These are phyloP conservation scores for Xyrauchen texanus DNA, from an alignment of 2,113 vertebrate species.

Conservation along the genomic window DNA sequence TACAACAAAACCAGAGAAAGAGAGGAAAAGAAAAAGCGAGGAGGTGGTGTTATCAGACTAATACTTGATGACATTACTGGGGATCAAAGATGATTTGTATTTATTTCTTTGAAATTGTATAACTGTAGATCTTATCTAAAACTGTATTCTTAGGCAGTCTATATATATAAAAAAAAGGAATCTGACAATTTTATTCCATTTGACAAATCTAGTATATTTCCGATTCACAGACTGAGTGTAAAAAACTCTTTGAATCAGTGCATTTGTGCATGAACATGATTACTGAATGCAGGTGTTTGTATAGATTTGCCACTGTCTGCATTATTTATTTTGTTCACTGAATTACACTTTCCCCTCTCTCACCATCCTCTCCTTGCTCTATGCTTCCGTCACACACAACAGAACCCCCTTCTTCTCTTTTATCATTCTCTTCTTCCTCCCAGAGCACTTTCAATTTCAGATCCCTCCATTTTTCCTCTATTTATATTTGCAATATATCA, in stretches of 20 bases:
- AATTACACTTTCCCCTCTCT: conserved; percentile 45
- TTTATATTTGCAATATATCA: conserved; percentile 46
- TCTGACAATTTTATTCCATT: neutral
- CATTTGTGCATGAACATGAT: conserved; percentile 22
- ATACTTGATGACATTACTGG: neutral
- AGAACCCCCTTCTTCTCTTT: conserved; percentile 24
- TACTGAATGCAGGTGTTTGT: neutral
- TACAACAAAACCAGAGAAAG: conserved; percentile 14
- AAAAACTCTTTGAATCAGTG: neutral
- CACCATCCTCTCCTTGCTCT: conserved; percentile 25
- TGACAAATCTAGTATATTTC: neutral
- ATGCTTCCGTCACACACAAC: conserved; percentile 43
- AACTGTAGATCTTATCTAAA: no score
- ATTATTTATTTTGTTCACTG: conserved; percentile 46
- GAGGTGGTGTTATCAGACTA: neutral
- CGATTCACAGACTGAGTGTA: neutral
- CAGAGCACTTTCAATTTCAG: conserved; percentile 46
- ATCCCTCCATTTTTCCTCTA: conserved; percentile 25
- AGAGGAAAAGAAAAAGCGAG: neutral
- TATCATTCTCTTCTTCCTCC: conserved; percentile 27
- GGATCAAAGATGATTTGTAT: neutral
- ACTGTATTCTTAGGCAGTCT: neutral
- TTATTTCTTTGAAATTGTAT: neutral
- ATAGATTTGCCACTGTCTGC: conserved; percentile 5
- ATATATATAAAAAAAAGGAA: neutral